phyloP scores from a whole-genome alignment of 30 jellyfish, hydroid and myxozoan species.

The Pseudorhiza aurosa region DNA sequence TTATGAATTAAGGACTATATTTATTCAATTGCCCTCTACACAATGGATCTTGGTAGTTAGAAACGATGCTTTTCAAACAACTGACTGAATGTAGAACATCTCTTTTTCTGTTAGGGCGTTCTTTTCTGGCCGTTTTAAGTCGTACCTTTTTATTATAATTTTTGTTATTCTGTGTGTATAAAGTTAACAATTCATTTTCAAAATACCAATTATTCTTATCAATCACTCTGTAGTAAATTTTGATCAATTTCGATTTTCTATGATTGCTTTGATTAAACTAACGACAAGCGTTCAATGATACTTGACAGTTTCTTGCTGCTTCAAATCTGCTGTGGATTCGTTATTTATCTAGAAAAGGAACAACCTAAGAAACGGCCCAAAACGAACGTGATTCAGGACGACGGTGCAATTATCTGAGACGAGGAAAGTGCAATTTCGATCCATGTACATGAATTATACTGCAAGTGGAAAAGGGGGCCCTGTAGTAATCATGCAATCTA shows the following conservation, averaged over 20 bases:
- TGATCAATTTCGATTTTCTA: conserved; percentile 30
- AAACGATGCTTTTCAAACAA: conserved; percentile 6
- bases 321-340: no score
- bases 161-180: conserved; percentile 49
- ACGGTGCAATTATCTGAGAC: no score
- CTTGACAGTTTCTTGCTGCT: neutral
- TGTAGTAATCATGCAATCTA: no score
- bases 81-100: conserved; percentile 12
- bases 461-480: no score
- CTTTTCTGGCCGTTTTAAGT: neutral
- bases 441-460: no score
- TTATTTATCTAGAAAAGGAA: no score
- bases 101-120: conserved; percentile 12
- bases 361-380: no score
- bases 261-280: conserved; percentile 46
- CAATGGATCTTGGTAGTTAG: conserved; percentile 50
- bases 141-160: conserved; percentile 27
- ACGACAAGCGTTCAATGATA: conserved; percentile 4
- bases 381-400: no score
- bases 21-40: conserved; percentile 50
- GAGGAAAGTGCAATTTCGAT: no score
- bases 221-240: conserved; percentile 57
- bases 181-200: conserved; percentile 30
- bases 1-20: conserved; percentile 22
- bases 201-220: conserved; percentile 30